Percentiles rank a stretch among this genome's conserved stretches.
Conservation (phyloP, 2,797 vertebrate species). For the Pangasius krempfi region DNA sequence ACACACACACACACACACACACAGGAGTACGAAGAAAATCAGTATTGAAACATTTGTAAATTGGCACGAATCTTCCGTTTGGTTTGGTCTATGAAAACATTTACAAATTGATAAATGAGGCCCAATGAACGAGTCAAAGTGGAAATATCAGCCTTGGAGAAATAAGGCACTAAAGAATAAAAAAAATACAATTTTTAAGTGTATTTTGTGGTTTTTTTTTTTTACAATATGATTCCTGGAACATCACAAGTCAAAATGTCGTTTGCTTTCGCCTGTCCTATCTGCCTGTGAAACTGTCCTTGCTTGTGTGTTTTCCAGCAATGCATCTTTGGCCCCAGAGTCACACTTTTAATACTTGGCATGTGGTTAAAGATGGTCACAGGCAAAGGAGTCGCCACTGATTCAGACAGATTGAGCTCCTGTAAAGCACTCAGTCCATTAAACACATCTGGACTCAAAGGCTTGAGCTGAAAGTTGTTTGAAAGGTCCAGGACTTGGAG, state of each 20-base stretch:
- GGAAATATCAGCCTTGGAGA: neutral
- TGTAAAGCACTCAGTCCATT: constrained; percentile 84
- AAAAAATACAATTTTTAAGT: neutral
- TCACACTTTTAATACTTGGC: constrained; percentile 87
- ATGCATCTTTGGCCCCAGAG: constrained; percentile 74
- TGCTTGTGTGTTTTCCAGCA: constrained; percentile 89
- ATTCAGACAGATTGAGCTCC: constrained; percentile 89
- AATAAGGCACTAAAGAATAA: constrained; percentile 45
- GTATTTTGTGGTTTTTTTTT: neutral
- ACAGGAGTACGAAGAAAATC: neutral
- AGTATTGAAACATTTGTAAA: neutral
- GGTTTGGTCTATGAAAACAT: neutral
- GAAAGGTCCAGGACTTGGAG: constrained; percentile 92
- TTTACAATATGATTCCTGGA: constrained; percentile 62
- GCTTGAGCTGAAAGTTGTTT: constrained; percentile 79
- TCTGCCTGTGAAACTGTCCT: constrained; percentile 87
- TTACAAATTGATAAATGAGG: neutral
- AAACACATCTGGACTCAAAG: constrained; percentile 78
- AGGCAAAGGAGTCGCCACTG: constrained; percentile 78
- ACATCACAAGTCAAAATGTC: constrained; percentile 82
- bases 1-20: too few relatives aligned
- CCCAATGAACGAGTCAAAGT: neutral
- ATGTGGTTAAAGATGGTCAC: constrained; percentile 80
- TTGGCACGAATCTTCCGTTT: neutral
- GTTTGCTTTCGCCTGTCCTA: constrained; percentile 77